Evolutionary conservation across 2,113 vertebrate species (phyloP), one percentile per base, ranked within the genome.

Genomic region (Eublepharis macularius): DNA sequence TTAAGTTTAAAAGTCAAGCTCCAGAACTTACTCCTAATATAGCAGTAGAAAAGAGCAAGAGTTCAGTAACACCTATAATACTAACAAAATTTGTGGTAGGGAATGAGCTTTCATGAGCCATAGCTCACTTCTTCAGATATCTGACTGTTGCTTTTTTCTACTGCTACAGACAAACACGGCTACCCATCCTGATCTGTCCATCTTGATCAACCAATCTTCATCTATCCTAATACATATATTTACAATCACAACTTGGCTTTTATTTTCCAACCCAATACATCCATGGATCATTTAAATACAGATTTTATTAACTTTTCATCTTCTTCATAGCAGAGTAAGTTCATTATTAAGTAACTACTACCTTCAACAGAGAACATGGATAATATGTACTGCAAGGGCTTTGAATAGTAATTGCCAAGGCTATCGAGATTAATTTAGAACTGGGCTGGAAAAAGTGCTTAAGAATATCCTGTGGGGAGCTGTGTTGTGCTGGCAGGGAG

Each of bases 371-470:
- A 82, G 86, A 70, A 63, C 76, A 92, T 90, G 81, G 2, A 0
- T 70, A 87, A 85, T 79, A 60, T 86, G 92, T 87, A 83, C 76
- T 90, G 91, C 81, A 89, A 0, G 0, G 86, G 89, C 84, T 47
- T 65, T 90, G 92, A 91, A 84, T 19, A 84, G 79, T 93, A 94
- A 90, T 84, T 90, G 88, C 88, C 90, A 79, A 89, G 92, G 77
- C 51, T 77, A 76, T 76, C 80, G 34, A 81, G 86, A 89, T 34
- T 80, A 88, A 92, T 90, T 90, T 51, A 80, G 89, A 90, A 80
- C 70, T 87, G 5, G 77, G 76, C 90, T 94, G 90, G 91, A 92
- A 91, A 93, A 90, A 82, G 43, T 86, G 88, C 86, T 82, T 84
- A 86, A 92, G 81, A 72, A 77, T 80, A 51, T 88, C 88, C 86